phyloP scores from a whole-genome alignment of 1,140 invertebrate genomes.

The Drosophila subobscura region DNA sequence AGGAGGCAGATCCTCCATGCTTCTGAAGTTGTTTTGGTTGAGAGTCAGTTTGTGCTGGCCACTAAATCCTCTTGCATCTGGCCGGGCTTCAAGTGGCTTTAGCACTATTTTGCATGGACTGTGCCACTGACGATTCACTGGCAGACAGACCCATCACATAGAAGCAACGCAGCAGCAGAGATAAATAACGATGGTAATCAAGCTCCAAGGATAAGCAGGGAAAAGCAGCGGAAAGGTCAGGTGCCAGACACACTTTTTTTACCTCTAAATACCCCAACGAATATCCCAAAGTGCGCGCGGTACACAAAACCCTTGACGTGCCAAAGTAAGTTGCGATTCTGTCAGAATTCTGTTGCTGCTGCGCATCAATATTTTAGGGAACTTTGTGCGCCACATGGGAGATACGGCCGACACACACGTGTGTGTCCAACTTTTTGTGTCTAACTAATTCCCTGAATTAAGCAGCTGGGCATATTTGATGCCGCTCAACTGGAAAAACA shows the following conservation, averaged over 20 bases:
- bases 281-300: constrained; percentile 6
- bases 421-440: constrained; percentile 41
- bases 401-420: background rate
- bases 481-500: constrained; percentile 12
- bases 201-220: constrained; percentile 53
- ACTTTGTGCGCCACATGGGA: constrained; percentile 11
- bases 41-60: constrained; percentile 16
- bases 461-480: constrained; percentile 23
- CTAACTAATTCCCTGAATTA: constrained; percentile 43
- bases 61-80: constrained; percentile 40
- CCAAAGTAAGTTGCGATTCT: constrained; percentile 34
- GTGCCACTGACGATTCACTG: constrained; percentile 29
- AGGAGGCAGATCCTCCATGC: background rate
- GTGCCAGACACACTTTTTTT: constrained; percentile 17
- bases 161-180: constrained; percentile 21
- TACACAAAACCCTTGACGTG: constrained; percentile 1
- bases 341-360: constrained; percentile 39
- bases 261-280: constrained; percentile 32
- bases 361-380: constrained; percentile 40
- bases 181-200: constrained; percentile 69
- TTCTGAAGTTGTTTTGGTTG: constrained; percentile 13
- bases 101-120: constrained; percentile 25
- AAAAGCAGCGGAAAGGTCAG: background rate
- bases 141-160: constrained; percentile 15
- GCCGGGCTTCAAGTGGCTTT: constrained; percentile 33